Conservation (phyloP, 2,888 invertebrate genomes). For the Ectemnius continuus region DNA sequence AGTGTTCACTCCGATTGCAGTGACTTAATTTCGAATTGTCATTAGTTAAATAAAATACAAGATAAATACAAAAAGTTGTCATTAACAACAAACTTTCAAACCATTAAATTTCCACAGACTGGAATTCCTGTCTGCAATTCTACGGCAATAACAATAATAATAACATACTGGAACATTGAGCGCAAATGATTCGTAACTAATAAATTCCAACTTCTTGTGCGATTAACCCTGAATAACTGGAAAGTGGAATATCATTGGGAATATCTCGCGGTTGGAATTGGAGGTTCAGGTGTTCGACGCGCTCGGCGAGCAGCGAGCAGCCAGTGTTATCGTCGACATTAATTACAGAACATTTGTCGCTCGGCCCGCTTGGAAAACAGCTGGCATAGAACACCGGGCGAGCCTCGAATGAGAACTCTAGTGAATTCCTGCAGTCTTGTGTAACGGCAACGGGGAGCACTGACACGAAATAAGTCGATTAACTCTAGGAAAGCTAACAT, state of each 20-base stretch:
- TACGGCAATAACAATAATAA: too few species aligned
- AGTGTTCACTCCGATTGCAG: too few species aligned
- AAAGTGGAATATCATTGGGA: background rate
- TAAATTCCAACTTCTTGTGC: too few species aligned
- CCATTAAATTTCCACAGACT: too few species aligned
- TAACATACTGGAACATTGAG: too few species aligned
- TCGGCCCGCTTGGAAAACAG: conserved; percentile 25
- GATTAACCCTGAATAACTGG: too few species aligned
- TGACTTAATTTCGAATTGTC: too few species aligned
- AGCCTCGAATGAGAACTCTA: conserved; percentile 20
- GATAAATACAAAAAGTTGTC: too few species aligned
- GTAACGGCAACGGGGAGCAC: conserved; percentile 38
- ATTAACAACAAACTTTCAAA: too few species aligned
- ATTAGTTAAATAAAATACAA: too few species aligned
- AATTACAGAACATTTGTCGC: conserved; percentile 42
- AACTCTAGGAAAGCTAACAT: background rate
- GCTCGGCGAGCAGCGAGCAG: conserved; percentile 18
- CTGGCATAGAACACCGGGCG: conserved; percentile 25
- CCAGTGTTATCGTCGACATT: conserved; percentile 18
- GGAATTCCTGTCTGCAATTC: too few species aligned
- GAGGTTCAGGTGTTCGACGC: conserved; percentile 10
- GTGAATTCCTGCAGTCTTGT: conserved; percentile 39
- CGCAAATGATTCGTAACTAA: too few species aligned
- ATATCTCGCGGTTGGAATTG: background rate
- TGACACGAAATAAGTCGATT: conserved; percentile 8